phyloP scores from a whole-genome alignment of 53 echinoderm and acorn worm genomes.

The Hippasteria phrygiana region DNA sequence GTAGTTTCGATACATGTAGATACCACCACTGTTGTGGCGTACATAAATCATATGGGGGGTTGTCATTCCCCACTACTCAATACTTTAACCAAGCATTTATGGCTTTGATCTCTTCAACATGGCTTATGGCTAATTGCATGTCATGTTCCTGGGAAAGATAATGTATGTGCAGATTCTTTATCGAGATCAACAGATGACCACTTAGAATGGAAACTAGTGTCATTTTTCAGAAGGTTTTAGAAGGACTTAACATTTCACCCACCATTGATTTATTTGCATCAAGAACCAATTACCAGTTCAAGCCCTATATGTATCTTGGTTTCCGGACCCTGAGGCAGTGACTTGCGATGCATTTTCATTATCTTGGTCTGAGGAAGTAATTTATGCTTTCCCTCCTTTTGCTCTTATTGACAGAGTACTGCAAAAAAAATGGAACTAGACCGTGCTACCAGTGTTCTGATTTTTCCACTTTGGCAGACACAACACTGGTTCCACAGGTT shows the following conservation, averaged over 20 bases:
- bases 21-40: no score
- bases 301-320: slow-evolving; percentile 23
- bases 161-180: background rate
- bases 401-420: slow-evolving; percentile 29
- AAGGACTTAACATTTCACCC: background rate
- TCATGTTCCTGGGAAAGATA: slow-evolving; percentile 17
- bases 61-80: background rate
- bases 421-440: background rate
- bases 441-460: background rate
- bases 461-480: slow-evolving; percentile 21
- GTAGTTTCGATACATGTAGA: background rate
- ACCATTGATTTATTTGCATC: slow-evolving; percentile 32
- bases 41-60: slow-evolving; percentile 43
- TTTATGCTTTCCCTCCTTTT: slow-evolving; percentile 29
- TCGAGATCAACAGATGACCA: background rate
- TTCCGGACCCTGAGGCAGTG: slow-evolving; percentile 23
- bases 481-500: slow-evolving; percentile 29
- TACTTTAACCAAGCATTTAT: background rate
- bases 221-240: background rate
- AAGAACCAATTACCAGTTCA: slow-evolving; percentile 20
- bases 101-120: background rate
- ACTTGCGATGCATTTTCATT: slow-evolving; percentile 10
- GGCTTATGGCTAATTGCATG: background rate
- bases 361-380: background rate
- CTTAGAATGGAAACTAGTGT: slow-evolving; percentile 9